These are phyloP conservation scores for Limosa lapponica DNA, from an alignment of 2,797 vertebrate species.

Conservation along the genomic window DNA sequence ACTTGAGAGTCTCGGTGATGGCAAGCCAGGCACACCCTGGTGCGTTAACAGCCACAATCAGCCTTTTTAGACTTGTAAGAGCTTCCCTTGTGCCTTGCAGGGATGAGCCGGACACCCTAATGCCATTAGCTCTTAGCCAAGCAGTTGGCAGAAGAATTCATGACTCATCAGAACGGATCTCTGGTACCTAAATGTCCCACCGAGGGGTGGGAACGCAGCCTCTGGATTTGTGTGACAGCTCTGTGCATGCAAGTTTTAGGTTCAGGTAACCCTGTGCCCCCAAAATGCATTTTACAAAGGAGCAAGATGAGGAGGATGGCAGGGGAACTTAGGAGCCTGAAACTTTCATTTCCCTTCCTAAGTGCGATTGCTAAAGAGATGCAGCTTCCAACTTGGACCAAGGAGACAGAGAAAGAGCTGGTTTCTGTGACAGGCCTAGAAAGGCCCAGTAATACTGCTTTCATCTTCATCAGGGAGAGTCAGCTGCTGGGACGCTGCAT, in stretches of 20 bases:
- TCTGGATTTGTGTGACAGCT: background rate
- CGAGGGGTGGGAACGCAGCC: background rate
- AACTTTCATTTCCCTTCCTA: background rate
- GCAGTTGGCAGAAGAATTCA: background rate
- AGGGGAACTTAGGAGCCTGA: background rate
- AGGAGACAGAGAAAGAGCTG: background rate
- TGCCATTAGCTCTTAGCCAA: background rate
- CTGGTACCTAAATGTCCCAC: background rate
- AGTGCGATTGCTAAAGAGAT: background rate
- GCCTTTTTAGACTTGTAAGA: background rate
- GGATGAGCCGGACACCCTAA: background rate
- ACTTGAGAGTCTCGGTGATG: background rate
- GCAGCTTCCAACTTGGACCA: background rate
- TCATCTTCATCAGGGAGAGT: background rate
- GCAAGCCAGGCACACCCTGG: background rate
- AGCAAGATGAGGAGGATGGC: background rate
- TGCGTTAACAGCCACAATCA: background rate
- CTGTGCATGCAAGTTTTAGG: background rate
- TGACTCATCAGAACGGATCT: background rate
- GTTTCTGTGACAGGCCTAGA: background rate
- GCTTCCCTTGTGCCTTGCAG: background rate
- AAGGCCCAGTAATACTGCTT: background rate
- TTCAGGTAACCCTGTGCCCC: background rate
- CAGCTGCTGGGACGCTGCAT: background rate
- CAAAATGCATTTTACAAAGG: background rate